A percentile compares a stretch with the other conserved stretches of the same genome.
phyloP scores from a whole-genome alignment of 64 coral and sea anemone species.

The Astreopora myriophthalma region DNA sequence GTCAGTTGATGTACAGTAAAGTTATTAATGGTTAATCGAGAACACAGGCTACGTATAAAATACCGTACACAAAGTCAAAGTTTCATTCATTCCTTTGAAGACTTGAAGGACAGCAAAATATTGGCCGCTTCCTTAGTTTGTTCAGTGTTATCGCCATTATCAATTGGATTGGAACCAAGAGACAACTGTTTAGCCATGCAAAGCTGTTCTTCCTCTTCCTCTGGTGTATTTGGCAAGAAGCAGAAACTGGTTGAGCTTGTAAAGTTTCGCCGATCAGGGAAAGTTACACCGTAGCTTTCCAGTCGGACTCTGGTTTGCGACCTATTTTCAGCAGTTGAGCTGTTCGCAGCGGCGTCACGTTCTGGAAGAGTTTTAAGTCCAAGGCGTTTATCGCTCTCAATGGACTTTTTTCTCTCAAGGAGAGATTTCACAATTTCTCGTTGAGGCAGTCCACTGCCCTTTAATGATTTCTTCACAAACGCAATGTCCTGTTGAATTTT shows the following conservation, averaged over 20 bases:
- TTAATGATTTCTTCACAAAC: constrained; percentile 59
- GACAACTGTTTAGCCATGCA: constrained; percentile 33
- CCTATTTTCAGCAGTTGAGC: background rate
- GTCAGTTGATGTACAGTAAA: too few species aligned
- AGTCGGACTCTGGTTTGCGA: constrained; percentile 11
- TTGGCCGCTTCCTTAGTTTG: constrained; percentile 21
- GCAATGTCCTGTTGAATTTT: constrained; percentile 64
- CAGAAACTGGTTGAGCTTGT: background rate
- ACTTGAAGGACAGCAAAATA: constrained; percentile 36
- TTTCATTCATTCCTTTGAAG: constrained; percentile 10
- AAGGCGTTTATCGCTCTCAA: constrained; percentile 18
- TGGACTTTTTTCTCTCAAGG: constrained; percentile 25
- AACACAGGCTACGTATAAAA: background rate
- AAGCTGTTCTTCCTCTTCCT: constrained; percentile 50
- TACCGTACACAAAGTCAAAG: constrained; percentile 29
- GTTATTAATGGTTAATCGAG: background rate
- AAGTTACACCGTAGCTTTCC: constrained; percentile 29
- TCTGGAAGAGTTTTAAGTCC: constrained; percentile 17
- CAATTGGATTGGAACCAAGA: background rate
- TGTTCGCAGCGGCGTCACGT: background rate
- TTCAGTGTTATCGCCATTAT: background rate
- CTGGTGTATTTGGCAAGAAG: constrained; percentile 21
- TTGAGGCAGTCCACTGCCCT: constrained; percentile 30
- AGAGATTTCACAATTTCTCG: constrained; percentile 35
- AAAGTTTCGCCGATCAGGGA: constrained; percentile 1